Conservation (phyloP, 2,888 invertebrate species). For the Isoperla grammatica region DNA sequence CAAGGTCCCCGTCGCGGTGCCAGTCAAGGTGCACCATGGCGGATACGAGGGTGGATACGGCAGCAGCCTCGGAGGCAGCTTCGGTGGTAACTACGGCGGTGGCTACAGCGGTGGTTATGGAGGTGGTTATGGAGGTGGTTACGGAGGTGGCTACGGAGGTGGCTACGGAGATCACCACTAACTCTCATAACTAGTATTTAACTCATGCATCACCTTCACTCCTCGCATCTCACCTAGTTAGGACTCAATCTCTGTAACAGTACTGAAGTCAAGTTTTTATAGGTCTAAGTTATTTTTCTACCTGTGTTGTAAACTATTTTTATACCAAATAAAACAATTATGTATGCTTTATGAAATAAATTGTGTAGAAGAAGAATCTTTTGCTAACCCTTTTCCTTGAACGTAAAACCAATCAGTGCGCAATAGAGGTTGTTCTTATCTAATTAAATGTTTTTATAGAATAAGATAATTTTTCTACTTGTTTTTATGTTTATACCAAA, state of each 20-base stretch:
- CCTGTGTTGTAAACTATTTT: background rate
- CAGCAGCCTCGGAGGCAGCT: background rate
- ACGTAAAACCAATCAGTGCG: too few species aligned
- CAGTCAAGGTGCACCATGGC: slow-evolving; percentile 20
- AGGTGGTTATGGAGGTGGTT: background rate
- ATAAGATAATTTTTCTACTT: too few species aligned
- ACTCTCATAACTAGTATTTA: background rate
- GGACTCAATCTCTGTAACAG: background rate
- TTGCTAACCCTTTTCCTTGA: too few species aligned
- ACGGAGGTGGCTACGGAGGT: background rate
- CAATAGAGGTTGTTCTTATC: too few species aligned
- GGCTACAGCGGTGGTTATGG: background rate
- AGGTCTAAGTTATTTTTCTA: background rate
- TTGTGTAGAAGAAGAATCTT: too few species aligned
- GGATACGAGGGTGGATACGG: background rate
- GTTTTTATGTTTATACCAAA: too few species aligned
- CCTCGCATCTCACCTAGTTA: background rate
- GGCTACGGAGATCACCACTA: background rate
- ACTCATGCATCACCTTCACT: background rate
- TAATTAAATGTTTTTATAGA: too few species aligned
- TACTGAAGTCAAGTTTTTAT: background rate
- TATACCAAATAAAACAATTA: background rate
- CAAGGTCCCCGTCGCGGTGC: slow-evolving; percentile 29
- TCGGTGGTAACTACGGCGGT: background rate
- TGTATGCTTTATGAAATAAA: too few species aligned